Percentiles rank a stretch among this genome's conserved stretches.
These are phyloP conservation scores for Dynastes tityus DNA, from an alignment of 2,888 invertebrate species.

Conservation along the genomic window DNA sequence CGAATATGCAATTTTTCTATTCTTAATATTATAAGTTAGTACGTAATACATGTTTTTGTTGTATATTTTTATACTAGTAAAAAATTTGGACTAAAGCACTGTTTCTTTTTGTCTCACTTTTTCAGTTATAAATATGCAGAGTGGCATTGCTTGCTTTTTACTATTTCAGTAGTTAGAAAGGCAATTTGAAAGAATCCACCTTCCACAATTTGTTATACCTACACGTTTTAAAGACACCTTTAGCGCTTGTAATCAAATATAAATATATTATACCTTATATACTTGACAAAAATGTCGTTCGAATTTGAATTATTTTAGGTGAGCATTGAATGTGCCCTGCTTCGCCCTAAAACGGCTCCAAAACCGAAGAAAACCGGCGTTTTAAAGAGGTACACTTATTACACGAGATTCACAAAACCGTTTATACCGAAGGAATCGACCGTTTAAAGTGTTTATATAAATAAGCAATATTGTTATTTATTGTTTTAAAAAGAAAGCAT, in stretches of 20 bases:
- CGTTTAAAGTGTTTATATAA: constrained; percentile 57
- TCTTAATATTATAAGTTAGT: neutral
- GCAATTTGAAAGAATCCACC: neutral
- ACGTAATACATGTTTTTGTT: constrained; percentile 14
- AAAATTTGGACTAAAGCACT: neutral
- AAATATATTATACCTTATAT: no score
- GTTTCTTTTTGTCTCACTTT: neutral
- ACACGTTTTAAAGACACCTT: no score
- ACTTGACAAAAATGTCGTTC: no score
- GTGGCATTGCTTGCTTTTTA: neutral
- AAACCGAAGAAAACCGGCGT: constrained; percentile 63
- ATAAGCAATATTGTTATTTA: no score
- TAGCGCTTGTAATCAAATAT: no score
- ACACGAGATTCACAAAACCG: constrained; percentile 64
- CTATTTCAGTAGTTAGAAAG: neutral
- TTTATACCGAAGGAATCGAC: constrained; percentile 65
- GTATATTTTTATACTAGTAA: constrained; percentile 19
- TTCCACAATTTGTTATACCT: no score
- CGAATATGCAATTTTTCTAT: constrained; percentile 2
- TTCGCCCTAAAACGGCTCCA: constrained; percentile 48
- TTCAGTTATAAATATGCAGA: neutral
- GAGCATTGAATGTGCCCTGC: neutral
- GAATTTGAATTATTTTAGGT: constrained; percentile 11
- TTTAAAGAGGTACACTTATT: constrained; percentile 67
- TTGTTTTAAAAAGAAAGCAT: neutral